Base-by-base conservation (phyloP, 2,888 invertebrate genomes). In the Epirrhoe tristata region DNA sequence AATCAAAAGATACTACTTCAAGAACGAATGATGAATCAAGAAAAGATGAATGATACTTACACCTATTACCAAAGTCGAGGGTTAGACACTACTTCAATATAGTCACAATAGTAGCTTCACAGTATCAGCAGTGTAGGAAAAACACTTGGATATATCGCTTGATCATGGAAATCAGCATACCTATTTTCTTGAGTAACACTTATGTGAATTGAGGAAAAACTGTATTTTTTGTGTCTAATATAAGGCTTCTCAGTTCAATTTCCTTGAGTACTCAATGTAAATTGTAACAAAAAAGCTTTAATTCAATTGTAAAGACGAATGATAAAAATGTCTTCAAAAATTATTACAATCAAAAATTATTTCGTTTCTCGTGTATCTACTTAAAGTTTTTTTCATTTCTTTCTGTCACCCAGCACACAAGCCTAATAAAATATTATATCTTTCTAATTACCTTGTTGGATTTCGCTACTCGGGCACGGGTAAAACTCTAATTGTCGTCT, bases 111-210 rank as follows among this genome's bases (percentile, higher is more conserved):
- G 31, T 52, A 52, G 55, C 16, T 24, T 43, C 24, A 12, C 5
- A 56, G 12, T 43, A 56, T 6, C 12, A 43, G 5, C 31, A 56
- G 17, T 31, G 24, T 17, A 16, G 5, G 63, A 63, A 63, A 50
- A 63, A 56, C 52, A 43, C 31, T 50, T 53, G 5, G 36, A 43
- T 17, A 53, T 54, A 63, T 50, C 48, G 32, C n/a, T 62, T 62
- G 51, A 62, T 54, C 58, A 63, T 58, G 63, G 48, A 63, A 58
- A 63, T 63, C n/a, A 32, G 58, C n/a, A 48, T 36, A n/a, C n/a
- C n/a, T n/a, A 16, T 53, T 53, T 53, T 58, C 34, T n/a, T 14
- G 24, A 36, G 1, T 43, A 52, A 32, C 57, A 36, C 43, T 43
- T 50, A 60, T 48, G 51, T 43, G n/a, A 16, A 16, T 34, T 54